These are phyloP conservation scores for Dasypogon diadema DNA, from an alignment of 2,888 invertebrate species.

Conservation along the genomic window DNA sequence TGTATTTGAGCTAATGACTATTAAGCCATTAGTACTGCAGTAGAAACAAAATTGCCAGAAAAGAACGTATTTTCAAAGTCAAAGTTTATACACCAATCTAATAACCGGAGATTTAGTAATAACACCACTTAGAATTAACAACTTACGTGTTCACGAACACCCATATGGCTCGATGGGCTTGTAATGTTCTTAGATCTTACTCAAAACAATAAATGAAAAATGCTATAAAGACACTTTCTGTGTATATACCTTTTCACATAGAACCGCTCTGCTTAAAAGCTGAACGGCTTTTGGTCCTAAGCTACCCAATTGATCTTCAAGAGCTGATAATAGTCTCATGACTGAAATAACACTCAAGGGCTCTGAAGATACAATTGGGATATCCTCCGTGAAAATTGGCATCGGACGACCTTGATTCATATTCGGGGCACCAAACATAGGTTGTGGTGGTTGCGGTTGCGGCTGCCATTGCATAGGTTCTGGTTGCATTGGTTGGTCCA, in stretches of 20 bases:
- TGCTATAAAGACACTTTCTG: conserved; percentile 8
- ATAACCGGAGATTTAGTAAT: background rate
- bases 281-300: conserved; percentile 55
- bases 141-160: background rate
- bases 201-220: conserved; percentile 19
- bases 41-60: no score
- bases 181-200: background rate
- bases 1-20: no score
- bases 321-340: conserved; percentile 54
- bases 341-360: conserved; percentile 54
- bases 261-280: conserved; percentile 53
- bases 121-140: background rate
- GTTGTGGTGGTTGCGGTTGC: conserved; percentile 25
- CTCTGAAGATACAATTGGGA: conserved; percentile 40
- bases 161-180: background rate
- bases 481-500: conserved; percentile 22
- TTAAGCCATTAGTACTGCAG: no score
- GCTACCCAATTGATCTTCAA: conserved; percentile 56
- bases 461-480: conserved; percentile 13
- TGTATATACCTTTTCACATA: conserved; percentile 55
- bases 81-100: conserved; percentile 4
- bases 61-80: background rate
- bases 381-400: conserved; percentile 35
- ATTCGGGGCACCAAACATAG: conserved; percentile 30
- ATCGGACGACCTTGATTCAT: conserved; percentile 32